Conservation (phyloP, 1,140 invertebrate species). For the Drosophila aff. region DNA sequence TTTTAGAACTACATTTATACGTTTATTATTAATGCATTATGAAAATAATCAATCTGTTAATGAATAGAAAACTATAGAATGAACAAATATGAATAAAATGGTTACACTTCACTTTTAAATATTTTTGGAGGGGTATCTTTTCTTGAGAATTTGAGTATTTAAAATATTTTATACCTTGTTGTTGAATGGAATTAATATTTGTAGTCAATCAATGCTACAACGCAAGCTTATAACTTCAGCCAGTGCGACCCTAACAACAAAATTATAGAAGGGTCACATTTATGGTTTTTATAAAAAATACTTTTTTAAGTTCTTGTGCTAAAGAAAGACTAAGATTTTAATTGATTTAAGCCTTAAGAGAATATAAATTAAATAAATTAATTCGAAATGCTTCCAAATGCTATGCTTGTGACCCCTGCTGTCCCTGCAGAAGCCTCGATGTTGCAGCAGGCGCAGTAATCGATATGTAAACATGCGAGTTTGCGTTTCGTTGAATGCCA, state of each 20-base stretch:
- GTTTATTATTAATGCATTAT: too few species aligned
- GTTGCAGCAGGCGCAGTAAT: slow-evolving; percentile 65
- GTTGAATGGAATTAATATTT: too few species aligned
- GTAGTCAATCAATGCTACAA: too few species aligned
- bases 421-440: slow-evolving; percentile 23
- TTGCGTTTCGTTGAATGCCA: slow-evolving; percentile 42
- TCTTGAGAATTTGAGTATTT: too few species aligned
- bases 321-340: not conserved
- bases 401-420: not conserved
- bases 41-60: too few species aligned
- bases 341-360: not conserved
- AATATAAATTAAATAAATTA: not conserved
- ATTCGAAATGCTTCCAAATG: not conserved
- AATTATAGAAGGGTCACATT: too few species aligned
- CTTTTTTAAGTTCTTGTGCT: not conserved
- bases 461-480: slow-evolving; percentile 80
- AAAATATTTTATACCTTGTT: too few species aligned
- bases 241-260: not conserved
- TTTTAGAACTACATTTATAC: not conserved
- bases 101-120: too few species aligned
- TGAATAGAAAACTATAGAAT: too few species aligned
- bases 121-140: too few species aligned
- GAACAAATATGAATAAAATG: too few species aligned
- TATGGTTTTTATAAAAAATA: not conserved
- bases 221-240: not conserved